A percentile compares a stretch with the other conserved stretches of the same genome.
These are phyloP conservation scores for Struthio camelus DNA, from an alignment of 2,113 vertebrate species.

Conservation along the genomic window DNA sequence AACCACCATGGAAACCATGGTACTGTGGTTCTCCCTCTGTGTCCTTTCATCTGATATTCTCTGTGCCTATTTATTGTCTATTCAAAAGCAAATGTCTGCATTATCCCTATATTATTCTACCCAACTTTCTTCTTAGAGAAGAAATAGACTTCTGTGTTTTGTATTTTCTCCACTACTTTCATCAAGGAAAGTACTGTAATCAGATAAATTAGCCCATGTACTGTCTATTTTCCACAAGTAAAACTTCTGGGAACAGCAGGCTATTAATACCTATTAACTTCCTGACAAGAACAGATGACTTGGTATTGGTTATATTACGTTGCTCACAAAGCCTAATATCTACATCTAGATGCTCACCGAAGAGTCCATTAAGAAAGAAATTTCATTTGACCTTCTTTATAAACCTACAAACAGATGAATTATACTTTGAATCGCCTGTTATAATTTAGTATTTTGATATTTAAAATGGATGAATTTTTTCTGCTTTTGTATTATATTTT, in stretches of 20 bases:
- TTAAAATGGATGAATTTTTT: fast-evolving
- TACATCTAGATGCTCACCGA: background rate
- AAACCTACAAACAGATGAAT: background rate
- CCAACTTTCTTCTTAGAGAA: background rate
- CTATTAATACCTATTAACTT: conserved; percentile 17
- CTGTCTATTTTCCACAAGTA: background rate
- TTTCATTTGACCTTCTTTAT: background rate
- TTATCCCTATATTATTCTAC: background rate
- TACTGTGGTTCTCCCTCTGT: background rate
- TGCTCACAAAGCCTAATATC: background rate
- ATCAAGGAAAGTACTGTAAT: background rate
- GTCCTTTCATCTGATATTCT: background rate
- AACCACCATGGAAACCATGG: background rate
- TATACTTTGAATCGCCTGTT: background rate
- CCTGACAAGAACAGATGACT: conserved; percentile 14
- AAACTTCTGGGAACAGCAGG: background rate
- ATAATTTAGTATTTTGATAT: background rate
- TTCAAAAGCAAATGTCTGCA: background rate
- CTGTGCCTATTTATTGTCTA: background rate
- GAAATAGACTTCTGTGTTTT: background rate
- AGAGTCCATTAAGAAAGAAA: background rate
- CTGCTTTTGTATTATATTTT: background rate
- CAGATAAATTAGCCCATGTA: background rate
- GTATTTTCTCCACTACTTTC: background rate
- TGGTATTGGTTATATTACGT: background rate